These are phyloP conservation scores for Drosophila bocki DNA, from an alignment of 1,140 invertebrate genomes.

Conservation along the genomic window DNA sequence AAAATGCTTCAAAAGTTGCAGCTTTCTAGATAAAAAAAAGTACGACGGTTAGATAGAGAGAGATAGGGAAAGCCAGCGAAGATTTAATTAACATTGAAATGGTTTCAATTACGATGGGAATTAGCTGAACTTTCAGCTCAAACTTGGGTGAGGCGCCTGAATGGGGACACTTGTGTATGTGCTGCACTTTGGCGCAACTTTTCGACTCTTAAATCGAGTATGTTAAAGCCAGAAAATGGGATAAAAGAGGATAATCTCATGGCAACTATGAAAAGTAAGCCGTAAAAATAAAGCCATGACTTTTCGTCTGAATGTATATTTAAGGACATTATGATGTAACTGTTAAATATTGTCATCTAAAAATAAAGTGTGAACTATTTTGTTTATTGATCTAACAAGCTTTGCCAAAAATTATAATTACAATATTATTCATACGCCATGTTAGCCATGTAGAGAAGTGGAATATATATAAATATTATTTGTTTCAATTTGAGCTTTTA, in stretches of 20 bases:
- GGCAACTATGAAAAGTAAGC: slow-evolving; percentile 60
- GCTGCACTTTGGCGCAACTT: slow-evolving; percentile 29
- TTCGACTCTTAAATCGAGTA: slow-evolving; percentile 21
- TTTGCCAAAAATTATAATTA: rapidly evolving
- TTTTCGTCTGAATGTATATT: neutral
- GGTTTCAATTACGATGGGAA: slow-evolving; percentile 56
- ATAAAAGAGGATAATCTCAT: slow-evolving; percentile 59
- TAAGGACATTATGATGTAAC: neutral
- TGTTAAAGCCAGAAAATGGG: slow-evolving; percentile 16
- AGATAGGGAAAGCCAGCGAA: slow-evolving; percentile 13
- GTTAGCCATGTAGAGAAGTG: neutral
- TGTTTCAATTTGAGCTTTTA: neutral
- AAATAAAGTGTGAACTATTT: neutral
- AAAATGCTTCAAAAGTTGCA: slow-evolving; percentile 36
- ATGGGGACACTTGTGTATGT: slow-evolving; percentile 30
- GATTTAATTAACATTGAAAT: slow-evolving; percentile 69
- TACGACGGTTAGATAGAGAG: neutral
- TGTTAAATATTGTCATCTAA: neutral
- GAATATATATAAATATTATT: neutral
- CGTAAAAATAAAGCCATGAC: slow-evolving; percentile 51
- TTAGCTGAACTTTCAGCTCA: slow-evolving; percentile 37
- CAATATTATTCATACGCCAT: neutral
- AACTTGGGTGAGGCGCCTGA: slow-evolving; percentile 27
- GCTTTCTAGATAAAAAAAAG: neutral
- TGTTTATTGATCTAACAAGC: neutral